Conservation (phyloP, 2,888 invertebrate genomes). For the Pedicia rivosa region DNA sequence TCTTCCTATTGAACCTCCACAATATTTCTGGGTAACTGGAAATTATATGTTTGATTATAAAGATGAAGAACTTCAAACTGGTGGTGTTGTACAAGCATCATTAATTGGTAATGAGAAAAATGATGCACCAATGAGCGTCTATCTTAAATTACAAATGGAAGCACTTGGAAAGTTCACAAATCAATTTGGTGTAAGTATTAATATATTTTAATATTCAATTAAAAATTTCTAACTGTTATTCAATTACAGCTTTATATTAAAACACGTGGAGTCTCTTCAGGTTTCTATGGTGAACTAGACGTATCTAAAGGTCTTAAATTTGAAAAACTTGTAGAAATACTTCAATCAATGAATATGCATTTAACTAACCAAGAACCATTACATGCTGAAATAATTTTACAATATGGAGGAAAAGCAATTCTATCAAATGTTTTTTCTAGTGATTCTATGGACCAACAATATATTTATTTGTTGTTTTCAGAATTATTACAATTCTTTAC, state of each 20-base stretch:
- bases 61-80: constrained; percentile 42
- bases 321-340: constrained; percentile 32
- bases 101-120: constrained; percentile 48
- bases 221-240: background rate
- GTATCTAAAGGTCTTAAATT: constrained; percentile 22
- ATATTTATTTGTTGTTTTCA: no score
- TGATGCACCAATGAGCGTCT: constrained; percentile 45
- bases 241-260: constrained; percentile 41
- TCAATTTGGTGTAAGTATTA: constrained; percentile 33
- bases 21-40: constrained; percentile 48
- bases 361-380: constrained; percentile 33
- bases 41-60: constrained; percentile 55
- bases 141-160: constrained; percentile 38
- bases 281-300: constrained; percentile 27
- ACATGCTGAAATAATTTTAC: constrained; percentile 48
- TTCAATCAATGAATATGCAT: constrained; percentile 32
- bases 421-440: constrained; percentile 48
- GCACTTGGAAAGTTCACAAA: constrained; percentile 39
- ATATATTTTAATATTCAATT: background rate
- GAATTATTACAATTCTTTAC: no score
- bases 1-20: constrained; percentile 37
- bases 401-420: constrained; percentile 49
- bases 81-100: constrained; percentile 40
- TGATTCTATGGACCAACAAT: no score
- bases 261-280: constrained; percentile 28